Evolutionary conservation across 1,140 invertebrate genomes (phyloP), one percentile per base, ranked within the genome.

Genomic region (Stratiolaelaps scimitus): DNA sequence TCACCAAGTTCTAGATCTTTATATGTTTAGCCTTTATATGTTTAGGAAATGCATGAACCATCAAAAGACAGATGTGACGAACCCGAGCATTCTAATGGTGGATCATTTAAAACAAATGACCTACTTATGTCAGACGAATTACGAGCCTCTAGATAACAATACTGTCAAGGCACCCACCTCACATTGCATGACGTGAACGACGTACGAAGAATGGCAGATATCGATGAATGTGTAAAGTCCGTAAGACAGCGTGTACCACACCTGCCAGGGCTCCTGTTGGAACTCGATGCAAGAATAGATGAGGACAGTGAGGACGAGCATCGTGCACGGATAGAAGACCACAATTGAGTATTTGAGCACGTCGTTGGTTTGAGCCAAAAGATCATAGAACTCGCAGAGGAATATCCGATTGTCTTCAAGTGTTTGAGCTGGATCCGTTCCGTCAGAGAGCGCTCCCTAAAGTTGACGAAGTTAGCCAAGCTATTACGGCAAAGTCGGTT

Each of bases 251-350:
- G 53, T 26, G 23, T 60, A 48, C 47, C 47, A 48, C 19, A 48
- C 28, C 47, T 48, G 47, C 47, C 47, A 48, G 7, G 47, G 4
- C 47, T 48, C 47, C 5, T 15, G 47, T 19, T 23, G 20, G 5
- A 28, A 48, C 15, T 48, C 47, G 47, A 48, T 48, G 47, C 47
- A 48, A 15, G 47, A 48, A 28, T 48, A 48, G 47, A 48, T 48
- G 5, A 48, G 15, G 4, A 48, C 47, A 28, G 47, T 48, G 19
- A 48, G 15, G 19, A 48, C 47, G 5, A 48, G 47, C 47, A 48
- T 48, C 4, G 4, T 48, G 15, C 47, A 48, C 5, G 47, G 47
- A 28, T 48, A 48, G 15, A 48, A 48, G 4, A 48, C 47, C 5
- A 48, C 19, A 28, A 48, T 15, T 4, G 47, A 48, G 47, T 48